These are phyloP conservation scores for Felis chaus DNA, from an alignment of 2,113 vertebrate species.

Conservation along the genomic window DNA sequence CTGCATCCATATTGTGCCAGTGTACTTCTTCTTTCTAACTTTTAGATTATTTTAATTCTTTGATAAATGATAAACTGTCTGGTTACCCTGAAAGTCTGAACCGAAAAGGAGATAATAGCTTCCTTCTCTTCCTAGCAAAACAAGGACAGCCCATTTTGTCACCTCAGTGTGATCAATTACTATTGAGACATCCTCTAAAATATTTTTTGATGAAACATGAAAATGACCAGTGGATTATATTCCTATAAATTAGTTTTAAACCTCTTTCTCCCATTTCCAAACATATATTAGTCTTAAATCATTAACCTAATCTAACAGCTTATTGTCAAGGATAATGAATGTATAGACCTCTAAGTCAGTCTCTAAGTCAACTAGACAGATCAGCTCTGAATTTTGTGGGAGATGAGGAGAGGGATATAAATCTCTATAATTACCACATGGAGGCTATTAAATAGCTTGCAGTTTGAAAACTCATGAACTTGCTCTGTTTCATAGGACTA, in stretches of 20 bases:
- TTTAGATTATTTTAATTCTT: neutral
- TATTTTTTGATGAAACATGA: slow-evolving; percentile 77
- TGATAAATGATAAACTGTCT: slow-evolving; percentile 31
- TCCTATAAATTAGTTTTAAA: slow-evolving; percentile 77
- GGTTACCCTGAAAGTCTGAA: slow-evolving; percentile 38
- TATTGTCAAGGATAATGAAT: slow-evolving; percentile 80
- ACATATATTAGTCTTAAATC: slow-evolving; percentile 80
- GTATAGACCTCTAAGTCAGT: slow-evolving; percentile 69
- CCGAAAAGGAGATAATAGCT: slow-evolving; percentile 63
- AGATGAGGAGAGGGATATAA: slow-evolving; percentile 65
- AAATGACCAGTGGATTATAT: slow-evolving; percentile 79
- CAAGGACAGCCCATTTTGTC: slow-evolving; percentile 55
- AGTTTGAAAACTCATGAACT: slow-evolving; percentile 53
- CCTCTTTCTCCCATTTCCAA: slow-evolving; percentile 64
- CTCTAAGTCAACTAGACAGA: slow-evolving; percentile 69
- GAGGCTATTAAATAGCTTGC: slow-evolving; percentile 53
- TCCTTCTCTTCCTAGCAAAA: slow-evolving; percentile 60
- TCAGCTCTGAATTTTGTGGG: slow-evolving; percentile 73
- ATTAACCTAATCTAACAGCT: slow-evolving; percentile 72
- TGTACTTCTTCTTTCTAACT: neutral
- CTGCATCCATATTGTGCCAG: neutral
- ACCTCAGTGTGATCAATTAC: slow-evolving; percentile 70
- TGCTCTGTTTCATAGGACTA: neutral
- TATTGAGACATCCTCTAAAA: slow-evolving; percentile 70
- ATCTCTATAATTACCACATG: slow-evolving; percentile 76